Conservation (phyloP, 1,140 invertebrate genomes). For the Microplitis mediator region DNA sequence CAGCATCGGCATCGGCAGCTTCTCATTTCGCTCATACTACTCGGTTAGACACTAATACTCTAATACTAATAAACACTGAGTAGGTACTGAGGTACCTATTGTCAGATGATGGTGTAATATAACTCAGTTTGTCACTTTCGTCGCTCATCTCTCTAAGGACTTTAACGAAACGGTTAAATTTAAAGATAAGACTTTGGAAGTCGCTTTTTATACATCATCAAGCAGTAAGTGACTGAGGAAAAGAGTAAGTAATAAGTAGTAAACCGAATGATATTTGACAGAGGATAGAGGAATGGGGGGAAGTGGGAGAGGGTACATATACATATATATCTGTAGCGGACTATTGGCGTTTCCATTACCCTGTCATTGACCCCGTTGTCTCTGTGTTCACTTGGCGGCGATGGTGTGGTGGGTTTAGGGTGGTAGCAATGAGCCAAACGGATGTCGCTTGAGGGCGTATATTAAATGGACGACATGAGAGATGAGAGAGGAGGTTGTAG, state of each 20-base stretch:
- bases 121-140: too few species aligned
- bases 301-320: background rate
- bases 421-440: conserved; percentile 10
- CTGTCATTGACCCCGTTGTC: conserved; percentile 21
- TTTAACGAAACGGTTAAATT: background rate
- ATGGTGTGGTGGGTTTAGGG: background rate
- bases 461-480: conserved; percentile 17
- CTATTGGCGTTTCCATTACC: conserved; percentile 27
- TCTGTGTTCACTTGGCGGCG: background rate
- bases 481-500: background rate
- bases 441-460: conserved; percentile 15
- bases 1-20: too few species aligned
- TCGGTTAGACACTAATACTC: too few species aligned
- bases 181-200: background rate
- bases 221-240: too few species aligned
- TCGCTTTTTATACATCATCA: background rate
- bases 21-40: too few species aligned
- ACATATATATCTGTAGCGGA: conserved; percentile 3
- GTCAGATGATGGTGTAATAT: too few species aligned
- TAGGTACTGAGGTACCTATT: too few species aligned
- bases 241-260: too few species aligned
- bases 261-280: conserved; percentile 21
- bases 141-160: too few species aligned
- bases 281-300: background rate
- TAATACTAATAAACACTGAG: too few species aligned